Evolutionary conservation across 1,140 invertebrate species (phyloP).

Genomic region (Aphelenchoides besseyi): DNA sequence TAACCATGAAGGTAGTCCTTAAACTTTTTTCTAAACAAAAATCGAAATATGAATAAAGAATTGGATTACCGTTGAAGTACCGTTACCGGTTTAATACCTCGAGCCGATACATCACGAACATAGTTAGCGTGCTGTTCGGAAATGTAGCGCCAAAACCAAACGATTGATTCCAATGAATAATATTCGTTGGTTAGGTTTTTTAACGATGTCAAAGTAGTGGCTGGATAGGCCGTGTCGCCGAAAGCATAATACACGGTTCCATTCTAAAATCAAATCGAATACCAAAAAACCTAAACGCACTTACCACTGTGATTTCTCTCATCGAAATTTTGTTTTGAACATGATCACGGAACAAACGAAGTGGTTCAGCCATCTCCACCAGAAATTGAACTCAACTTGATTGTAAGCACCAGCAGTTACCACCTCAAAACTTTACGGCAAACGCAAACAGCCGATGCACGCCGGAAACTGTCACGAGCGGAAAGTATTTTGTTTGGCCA

Average conservation of each 20-base stretch:
- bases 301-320: slow-evolving; percentile 15
- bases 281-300: not conserved
- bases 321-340: slow-evolving; percentile 4
- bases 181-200: slow-evolving; percentile 39
- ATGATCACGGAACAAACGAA: slow-evolving; percentile 22
- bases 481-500: too few relatives aligned
- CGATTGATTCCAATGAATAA: slow-evolving; percentile 44
- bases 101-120: slow-evolving; percentile 43
- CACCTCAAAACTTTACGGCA: not conserved
- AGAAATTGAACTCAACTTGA: slow-evolving; percentile 1
- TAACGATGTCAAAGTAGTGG: slow-evolving; percentile 40
- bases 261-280: slow-evolving; percentile 23
- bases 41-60: slow-evolving; percentile 19
- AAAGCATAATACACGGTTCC: slow-evolving; percentile 43
- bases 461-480: not conserved
- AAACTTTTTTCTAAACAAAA: slow-evolving; percentile 32
- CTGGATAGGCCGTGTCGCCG: slow-evolving; percentile 39
- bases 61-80: slow-evolving; percentile 39
- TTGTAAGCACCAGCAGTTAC: not conserved
- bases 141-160: slow-evolving; percentile 40
- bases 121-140: slow-evolving; percentile 40
- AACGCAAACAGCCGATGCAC: not conserved
- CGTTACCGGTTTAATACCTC: slow-evolving; percentile 43
- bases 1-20: slow-evolving; percentile 35
- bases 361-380: not conserved